Evolutionary conservation across 2,113 vertebrate species (phyloP).

Genomic region (Marmota monax): DNA sequence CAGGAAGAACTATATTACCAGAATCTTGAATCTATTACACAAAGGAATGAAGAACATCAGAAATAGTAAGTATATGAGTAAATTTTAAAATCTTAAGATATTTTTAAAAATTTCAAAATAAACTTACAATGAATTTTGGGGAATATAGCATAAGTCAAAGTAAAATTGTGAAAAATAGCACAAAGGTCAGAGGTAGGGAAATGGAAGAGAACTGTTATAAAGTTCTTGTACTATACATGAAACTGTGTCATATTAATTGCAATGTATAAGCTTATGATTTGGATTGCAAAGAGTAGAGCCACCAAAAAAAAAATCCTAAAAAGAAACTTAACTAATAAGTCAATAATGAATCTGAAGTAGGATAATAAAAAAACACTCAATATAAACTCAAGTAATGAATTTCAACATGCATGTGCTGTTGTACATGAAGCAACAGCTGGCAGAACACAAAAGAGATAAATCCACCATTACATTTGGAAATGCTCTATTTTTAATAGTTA

Average conservation of each 20-base stretch:
- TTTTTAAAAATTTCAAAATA: background rate
- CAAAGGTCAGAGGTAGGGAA: background rate
- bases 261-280: background rate
- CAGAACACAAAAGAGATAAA: background rate
- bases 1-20: background rate
- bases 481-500: background rate
- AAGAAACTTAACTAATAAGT: background rate
- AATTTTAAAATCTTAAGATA: background rate
- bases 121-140: background rate
- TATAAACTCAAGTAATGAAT: background rate
- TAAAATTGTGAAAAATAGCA: constrained; percentile 17
- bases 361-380: background rate
- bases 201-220: background rate
- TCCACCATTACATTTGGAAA: background rate
- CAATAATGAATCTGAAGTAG: background rate
- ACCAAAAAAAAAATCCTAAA: background rate
- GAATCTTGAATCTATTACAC: background rate
- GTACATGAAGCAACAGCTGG: background rate
- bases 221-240: background rate
- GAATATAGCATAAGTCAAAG: background rate
- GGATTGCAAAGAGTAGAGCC: background rate
- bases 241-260: background rate
- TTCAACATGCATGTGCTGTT: background rate
- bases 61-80: background rate
- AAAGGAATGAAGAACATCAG: background rate